These are phyloP conservation scores for Pipa parva DNA, from an alignment of 2,113 vertebrate species.

Conservation along the genomic window DNA sequence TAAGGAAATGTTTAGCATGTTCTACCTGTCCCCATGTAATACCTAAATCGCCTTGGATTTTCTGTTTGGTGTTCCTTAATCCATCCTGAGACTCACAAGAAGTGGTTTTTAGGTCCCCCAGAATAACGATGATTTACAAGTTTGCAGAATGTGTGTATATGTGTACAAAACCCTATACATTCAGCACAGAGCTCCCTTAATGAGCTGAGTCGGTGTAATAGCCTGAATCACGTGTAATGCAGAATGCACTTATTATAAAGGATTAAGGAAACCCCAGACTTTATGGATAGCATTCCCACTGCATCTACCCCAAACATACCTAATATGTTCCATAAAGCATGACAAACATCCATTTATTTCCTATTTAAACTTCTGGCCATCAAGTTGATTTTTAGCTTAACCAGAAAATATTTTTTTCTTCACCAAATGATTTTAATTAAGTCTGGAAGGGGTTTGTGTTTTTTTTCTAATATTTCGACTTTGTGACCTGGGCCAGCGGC, in stretches of 20 bases:
- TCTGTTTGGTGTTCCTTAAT: conserved; percentile 13
- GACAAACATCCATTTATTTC: conserved; percentile 39
- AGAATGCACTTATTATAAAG: conserved; percentile 35
- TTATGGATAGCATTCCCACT: conserved; percentile 35
- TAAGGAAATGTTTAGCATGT: not conserved
- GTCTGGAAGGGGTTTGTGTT: conserved; percentile 7
- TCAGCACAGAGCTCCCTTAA: conserved; percentile 21
- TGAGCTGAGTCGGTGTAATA: conserved; percentile 27
- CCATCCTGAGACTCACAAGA: conserved; percentile 3
- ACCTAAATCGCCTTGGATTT: not conserved
- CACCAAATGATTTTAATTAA: conserved; percentile 23
- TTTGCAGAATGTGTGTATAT: conserved; percentile 1
- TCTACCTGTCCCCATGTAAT: not conserved
- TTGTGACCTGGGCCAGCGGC: not conserved
- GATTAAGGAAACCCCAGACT: conserved; percentile 31
- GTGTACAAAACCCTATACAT: conserved; percentile 7
- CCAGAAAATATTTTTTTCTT: conserved; percentile 23
- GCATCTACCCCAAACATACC: conserved; percentile 34
- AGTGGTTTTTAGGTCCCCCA: not conserved
- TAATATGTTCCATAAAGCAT: conserved; percentile 34
- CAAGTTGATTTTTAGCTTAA: conserved; percentile 27
- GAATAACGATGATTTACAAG: conserved; percentile 14
- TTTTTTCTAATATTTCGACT: not conserved
- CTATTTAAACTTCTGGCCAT: conserved; percentile 28
- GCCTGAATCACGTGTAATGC: conserved; percentile 39